Percentiles rank a stretch among this genome's conserved stretches.
Evolutionary conservation across 2,797 vertebrate genomes (phyloP).

Genomic region (Clarias pachynema): DNA sequence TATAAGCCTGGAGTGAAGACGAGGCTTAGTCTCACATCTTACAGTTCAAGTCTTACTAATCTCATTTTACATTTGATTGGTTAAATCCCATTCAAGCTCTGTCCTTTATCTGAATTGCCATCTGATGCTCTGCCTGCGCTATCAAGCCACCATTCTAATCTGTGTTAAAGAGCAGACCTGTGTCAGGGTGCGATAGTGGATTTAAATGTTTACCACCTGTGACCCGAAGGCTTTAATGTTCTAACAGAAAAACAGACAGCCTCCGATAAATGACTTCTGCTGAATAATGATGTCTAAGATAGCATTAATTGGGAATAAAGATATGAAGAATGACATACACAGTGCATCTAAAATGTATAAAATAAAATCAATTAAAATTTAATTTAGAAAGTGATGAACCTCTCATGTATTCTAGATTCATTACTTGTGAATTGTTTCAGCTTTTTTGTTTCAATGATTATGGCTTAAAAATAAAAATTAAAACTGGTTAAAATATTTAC

Average conservation of each 20-base stretch:
- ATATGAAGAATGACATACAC: too few species aligned
- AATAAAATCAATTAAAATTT: too few species aligned
- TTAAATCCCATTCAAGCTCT: constrained; percentile 2
- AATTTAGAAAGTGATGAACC: too few species aligned
- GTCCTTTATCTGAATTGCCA: constrained; percentile 28
- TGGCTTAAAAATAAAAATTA: too few species aligned
- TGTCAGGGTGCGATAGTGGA: constrained; percentile 14
- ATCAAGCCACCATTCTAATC: not conserved
- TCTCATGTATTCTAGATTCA: too few species aligned
- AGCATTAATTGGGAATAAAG: too few species aligned
- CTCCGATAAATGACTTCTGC: not conserved
- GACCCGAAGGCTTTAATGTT: not conserved
- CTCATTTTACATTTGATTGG: not conserved
- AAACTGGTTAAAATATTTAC: too few species aligned
- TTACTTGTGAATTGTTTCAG: too few species aligned
- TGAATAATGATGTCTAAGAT: not conserved
- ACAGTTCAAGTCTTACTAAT: constrained; percentile 15
- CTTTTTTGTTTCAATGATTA: too few species aligned
- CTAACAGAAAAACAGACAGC: constrained; percentile 2
- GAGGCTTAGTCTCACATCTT: not conserved
- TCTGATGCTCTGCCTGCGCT: constrained; percentile 18
- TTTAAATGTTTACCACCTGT: constrained; percentile 7
- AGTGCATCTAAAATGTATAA: too few species aligned
- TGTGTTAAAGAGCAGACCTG: not conserved
- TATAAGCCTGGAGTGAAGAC: not conserved